These are phyloP conservation scores for Merops nubicus DNA, from an alignment of 2,113 vertebrate genomes.

Conservation along the genomic window DNA sequence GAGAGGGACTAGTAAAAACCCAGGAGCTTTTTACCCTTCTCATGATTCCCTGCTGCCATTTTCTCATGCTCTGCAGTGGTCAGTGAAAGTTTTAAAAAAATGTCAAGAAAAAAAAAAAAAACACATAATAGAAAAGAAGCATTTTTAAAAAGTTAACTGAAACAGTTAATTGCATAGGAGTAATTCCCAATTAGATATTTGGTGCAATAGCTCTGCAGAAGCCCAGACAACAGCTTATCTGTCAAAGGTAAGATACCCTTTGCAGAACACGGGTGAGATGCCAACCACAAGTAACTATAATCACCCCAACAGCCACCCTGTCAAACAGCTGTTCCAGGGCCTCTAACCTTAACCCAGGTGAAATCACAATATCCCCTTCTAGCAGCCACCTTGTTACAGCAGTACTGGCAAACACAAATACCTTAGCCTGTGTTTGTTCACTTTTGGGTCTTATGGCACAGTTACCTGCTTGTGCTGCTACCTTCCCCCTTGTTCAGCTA, in stretches of 20 bases:
- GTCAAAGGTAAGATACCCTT: not conserved
- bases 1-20: not conserved
- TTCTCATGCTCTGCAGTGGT: not conserved
- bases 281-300: not conserved
- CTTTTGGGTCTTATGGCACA: not conserved
- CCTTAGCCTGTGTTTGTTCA: not conserved
- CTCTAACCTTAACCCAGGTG: not conserved
- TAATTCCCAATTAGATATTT: not conserved
- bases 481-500: not conserved
- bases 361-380: not conserved
- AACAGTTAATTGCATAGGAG: not conserved
- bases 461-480: fast-evolving
- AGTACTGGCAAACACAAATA: not conserved
- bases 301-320: not conserved
- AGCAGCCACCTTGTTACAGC: not conserved
- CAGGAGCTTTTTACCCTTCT: not conserved
- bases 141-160: not conserved
- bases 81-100: not conserved
- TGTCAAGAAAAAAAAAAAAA: not conserved
- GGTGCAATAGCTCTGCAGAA: not conserved
- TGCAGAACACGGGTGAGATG: not conserved
- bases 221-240: not conserved
- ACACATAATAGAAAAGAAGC: not conserved
- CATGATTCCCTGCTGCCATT: not conserved
- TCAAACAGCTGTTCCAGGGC: not conserved